Base-by-base conservation (phyloP, 1,140 invertebrate genomes). In the Megalopta genalis region DNA sequence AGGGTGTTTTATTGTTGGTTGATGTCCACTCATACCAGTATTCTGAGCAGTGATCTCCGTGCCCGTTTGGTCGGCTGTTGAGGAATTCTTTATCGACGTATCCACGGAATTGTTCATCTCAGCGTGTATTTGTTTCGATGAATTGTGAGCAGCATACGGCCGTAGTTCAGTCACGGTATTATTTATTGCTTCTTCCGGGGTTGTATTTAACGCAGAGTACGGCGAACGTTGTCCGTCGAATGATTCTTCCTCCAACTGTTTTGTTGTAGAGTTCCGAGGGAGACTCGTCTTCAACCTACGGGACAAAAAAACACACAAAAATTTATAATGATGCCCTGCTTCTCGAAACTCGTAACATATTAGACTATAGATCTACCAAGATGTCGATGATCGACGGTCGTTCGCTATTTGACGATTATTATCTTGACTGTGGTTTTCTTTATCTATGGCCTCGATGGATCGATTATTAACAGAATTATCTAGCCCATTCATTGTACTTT, bases 361-460 rank as follows among this genome's bases (percentile, higher is more conserved):
- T 1, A n/a, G 52, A 46, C 25, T 32, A 18, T 46, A 52, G 52
- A 62, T 60, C 70, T 80, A 86, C 90, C 91, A 92, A 68, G 90
- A 90, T 65, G 86, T 87, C 7, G 92, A 92, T 5, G 87, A 89
- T 69, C 90, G 83, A 82, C 88, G 82, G 70, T 91, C 89, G n/a
- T 86, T 73, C 21, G 39, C 68, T 42, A 78, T 42, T 23, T 72
- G 67, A 27, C 80, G 79, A 66, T 69, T 82, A 42, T 65, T 82
- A 32, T 90, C 88, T 32, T 87, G 65, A 42, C 52, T 77, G 23
- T 84, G 62, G 79, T 92, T 92, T 80, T 92, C 91, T 62, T 92
- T 92, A 49, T 91, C 88, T 2, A 68, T 82, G 62, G 64, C 69
- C 14, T 90, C 90, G 3, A 82, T 80, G 71, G 49, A 77, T 8